phyloP scores from a whole-genome alignment of 2,113 vertebrate species.

The Xyliphius kryptos region DNA sequence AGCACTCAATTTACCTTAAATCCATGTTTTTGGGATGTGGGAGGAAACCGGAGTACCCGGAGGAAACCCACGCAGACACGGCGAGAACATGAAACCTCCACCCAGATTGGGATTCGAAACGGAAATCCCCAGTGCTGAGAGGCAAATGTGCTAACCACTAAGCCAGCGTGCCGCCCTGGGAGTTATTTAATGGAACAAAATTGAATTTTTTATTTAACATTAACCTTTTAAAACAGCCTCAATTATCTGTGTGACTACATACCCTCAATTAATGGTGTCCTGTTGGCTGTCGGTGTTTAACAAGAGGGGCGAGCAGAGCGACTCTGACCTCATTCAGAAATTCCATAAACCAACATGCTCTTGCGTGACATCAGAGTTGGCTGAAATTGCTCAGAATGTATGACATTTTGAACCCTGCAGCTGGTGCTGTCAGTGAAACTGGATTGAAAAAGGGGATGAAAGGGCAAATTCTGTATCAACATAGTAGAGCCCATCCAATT shows the following conservation, averaged over 20 bases:
- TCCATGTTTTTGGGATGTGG: no score
- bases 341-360: conserved; percentile 62
- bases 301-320: conserved; percentile 45
- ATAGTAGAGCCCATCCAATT: no score
- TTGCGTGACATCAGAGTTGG: conserved; percentile 64
- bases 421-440: conserved; percentile 54
- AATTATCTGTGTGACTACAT: not conserved
- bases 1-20: no score
- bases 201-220: not conserved
- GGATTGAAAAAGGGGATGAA: conserved; percentile 11
- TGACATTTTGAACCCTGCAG: conserved; percentile 53
- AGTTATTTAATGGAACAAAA: not conserved
- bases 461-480: not conserved
- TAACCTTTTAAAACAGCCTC: no score
- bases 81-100: no score
- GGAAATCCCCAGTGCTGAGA: no score
- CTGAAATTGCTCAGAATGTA: conserved; percentile 40
- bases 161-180: no score
- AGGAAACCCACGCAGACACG: no score
- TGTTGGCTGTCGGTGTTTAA: conserved; percentile 41
- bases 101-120: no score
- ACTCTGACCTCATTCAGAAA: conserved; percentile 59
- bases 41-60: no score
- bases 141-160: no score
- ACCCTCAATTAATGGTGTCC: conserved; percentile 53